These are phyloP conservation scores for Tetragonula clypearis DNA, from an alignment of 1,140 invertebrate genomes.

Conservation along the genomic window DNA sequence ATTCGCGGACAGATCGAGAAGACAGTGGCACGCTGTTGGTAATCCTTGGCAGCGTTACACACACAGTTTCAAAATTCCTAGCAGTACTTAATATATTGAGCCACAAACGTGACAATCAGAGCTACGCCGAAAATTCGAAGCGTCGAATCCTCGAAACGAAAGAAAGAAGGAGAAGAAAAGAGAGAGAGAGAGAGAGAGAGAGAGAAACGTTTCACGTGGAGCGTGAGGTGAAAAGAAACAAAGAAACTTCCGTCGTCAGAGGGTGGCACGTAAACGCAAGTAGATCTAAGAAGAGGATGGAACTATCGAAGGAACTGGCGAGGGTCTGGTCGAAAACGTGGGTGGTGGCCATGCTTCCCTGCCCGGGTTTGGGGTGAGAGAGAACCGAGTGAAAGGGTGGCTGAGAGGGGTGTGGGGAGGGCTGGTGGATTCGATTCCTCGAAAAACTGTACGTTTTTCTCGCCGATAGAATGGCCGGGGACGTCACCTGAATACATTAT, in stretches of 20 bases:
- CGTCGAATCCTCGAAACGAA: not conserved
- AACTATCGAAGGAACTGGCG: not conserved
- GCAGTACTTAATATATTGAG: too few relatives aligned
- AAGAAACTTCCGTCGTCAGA: conserved; percentile 70
- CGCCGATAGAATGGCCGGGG: conserved; percentile 82
- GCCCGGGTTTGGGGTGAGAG: conserved; percentile 39
- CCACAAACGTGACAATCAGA: too few relatives aligned
- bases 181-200: not conserved
- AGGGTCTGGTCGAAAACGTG: conserved; percentile 51
- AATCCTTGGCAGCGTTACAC: too few relatives aligned
- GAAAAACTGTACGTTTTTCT: conserved; percentile 82
- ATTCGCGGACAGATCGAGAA: too few relatives aligned
- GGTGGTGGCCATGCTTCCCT: conserved; percentile 75
- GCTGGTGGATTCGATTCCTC: conserved; percentile 79
- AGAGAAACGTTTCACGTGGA: conserved; percentile 56
- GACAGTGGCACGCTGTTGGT: not conserved
- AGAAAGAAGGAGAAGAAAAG: not conserved
- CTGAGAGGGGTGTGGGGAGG: conserved; percentile 17
- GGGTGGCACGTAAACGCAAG: conserved; percentile 49
- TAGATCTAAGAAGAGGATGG: not conserved
- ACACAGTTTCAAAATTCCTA: too few relatives aligned
- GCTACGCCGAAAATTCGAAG: too few relatives aligned
- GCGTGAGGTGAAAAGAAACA: conserved; percentile 70
- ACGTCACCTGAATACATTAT: conserved; percentile 83
- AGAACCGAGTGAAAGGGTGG: conserved; percentile 3